These are phyloP conservation scores for Adelges cooleyi DNA, from an alignment of 1,140 invertebrate species.

Conservation along the genomic window DNA sequence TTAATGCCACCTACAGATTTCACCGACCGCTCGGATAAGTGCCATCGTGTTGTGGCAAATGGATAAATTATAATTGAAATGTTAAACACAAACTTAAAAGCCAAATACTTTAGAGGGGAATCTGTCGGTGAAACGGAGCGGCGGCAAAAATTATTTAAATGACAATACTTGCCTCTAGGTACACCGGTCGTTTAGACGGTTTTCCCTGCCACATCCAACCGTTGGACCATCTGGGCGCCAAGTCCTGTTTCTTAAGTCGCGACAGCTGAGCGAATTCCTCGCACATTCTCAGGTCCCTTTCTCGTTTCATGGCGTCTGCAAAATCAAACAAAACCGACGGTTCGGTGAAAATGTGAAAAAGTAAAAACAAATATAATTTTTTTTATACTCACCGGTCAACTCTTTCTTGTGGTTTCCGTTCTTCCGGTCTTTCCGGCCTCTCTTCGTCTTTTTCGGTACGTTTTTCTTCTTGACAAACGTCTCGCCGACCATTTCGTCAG, in stretches of 20 bases:
- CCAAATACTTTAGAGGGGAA: no score
- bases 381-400: conserved; percentile 10
- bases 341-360: background rate
- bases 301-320: conserved; percentile 21
- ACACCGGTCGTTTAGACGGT: conserved; percentile 69
- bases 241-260: conserved; percentile 5
- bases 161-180: conserved; percentile 70
- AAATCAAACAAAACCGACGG: background rate
- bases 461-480: conserved; percentile 28
- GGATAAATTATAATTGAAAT: no score
- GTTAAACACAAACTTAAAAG: no score
- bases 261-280: conserved; percentile 20
- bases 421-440: conserved; percentile 12
- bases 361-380: background rate
- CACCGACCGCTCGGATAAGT: background rate
- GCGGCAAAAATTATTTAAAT: no score
- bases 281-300: conserved; percentile 6
- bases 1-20: background rate
- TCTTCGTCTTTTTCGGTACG: background rate
- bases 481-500: conserved; percentile 22
- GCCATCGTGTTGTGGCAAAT: no score
- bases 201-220: conserved; percentile 86
- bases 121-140: no score
- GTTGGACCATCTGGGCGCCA: conserved; percentile 62
- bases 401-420: conserved; percentile 23